Base-by-base conservation (phyloP, 2,888 invertebrate genomes). In the Glyphotaelius pellucidus region DNA sequence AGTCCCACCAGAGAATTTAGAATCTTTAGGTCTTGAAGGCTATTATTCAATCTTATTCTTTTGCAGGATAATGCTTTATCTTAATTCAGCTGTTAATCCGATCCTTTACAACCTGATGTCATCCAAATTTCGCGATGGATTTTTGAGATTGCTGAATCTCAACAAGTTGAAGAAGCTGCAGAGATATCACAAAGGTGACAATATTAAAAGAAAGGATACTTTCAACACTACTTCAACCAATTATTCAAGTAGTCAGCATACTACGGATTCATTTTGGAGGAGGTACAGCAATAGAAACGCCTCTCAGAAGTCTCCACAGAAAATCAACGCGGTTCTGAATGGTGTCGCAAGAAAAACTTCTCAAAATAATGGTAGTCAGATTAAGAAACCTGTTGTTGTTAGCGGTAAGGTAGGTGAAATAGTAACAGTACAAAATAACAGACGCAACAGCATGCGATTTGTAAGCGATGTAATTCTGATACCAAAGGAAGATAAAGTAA, bases 91-190 rank as follows among this genome's bases (percentile, higher is more conserved):
- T 19, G 97, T 98, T 91, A 99, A 99, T 96, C 99, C 99, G 19
- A 98, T 99, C 94, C 95, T 99, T 90, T 99, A 99, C 95, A 99
- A 98, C 95, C 96, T 99, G 91, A 98, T 99, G 97, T 98, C 98
- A 92, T 98, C 98, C 1, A 99, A 98, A 95, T 99, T 99, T 95
- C 97, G 99, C 14, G 97, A 97, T 90, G 98, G 98, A 7, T 98
- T 98, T 94, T 96, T 97, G 90, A 97, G 97, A 94, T 95, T 98
- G 89, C 96, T 98, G 67, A 91, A 85, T 85, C 80, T 92, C 87
- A 92, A 91, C 84, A 92, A 90, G 90, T 93, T 92, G 90, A 96
- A 95, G 93, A 94, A 95, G 91, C 95, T 96, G 95, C 95, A 95
- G 86, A 96, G 95, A 92, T 93, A 85, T 87, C 92, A 91, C 80